Evolutionary conservation across 2,797 vertebrate genomes (phyloP), one percentile per base, ranked within the genome.

Genomic region (Centroberyx gerrardi): DNA sequence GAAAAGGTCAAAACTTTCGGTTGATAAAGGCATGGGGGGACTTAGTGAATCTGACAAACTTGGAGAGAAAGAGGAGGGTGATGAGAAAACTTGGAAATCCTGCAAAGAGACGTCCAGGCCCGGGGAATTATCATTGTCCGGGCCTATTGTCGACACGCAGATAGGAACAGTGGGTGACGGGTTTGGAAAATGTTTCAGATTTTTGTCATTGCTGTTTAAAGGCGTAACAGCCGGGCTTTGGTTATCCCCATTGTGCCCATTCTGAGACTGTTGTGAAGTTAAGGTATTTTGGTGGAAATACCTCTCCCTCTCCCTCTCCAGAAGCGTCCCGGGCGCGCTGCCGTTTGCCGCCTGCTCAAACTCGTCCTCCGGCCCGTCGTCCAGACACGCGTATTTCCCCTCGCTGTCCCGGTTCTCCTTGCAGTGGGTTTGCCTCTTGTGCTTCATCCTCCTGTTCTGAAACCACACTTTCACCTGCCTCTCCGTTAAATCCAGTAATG

Each of bases 401-500:
- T 98, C 96, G 3, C 94, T 87, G 93, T 97, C 95, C 62, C 97
- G 96, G 88, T 98, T 99, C 92, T 99, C 98, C 79, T 99, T 99
- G 90, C 96, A 96, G 75, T 98, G 97, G 1, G 96, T 98, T 91
- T 99, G 97, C 70, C 97, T 94, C 89, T 99, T 99, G 94, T 98
- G 97, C 66, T 99, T 99, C 98, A 99, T 99, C 87, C 98, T 95
- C 63, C 98, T 92, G 94, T 99, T 99, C 92, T 99, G 98, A 85
- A 99, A 99, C 98, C 98, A 99, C 74, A 99, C 97, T 93, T 99
- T 99, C 46, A 99, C 97, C 94, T 99, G 98, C 90, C 98, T 96
- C 91, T 99, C 98, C 0, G 97, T 97, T 91, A 99, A 92, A 94
- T 99, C 97, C 94, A 99, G 88, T 88, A 97, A 87, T 31, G 97